Evolutionary conservation across 2,888 invertebrate species (phyloP).

Genomic region (Pyrrhia umbra): DNA sequence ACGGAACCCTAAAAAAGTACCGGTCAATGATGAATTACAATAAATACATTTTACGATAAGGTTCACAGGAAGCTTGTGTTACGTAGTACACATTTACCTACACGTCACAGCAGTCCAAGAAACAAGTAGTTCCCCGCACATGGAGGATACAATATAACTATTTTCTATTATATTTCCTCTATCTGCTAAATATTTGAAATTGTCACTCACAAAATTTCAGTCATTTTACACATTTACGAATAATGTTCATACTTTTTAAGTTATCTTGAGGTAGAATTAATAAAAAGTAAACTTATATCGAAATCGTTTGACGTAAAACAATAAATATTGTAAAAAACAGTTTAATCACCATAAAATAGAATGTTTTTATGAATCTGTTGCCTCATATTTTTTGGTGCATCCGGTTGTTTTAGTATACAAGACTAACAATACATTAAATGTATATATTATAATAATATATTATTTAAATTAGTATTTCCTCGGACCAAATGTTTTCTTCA

Average conservation of each 20-base stretch:
- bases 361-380: no score
- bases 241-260: no score
- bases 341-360: no score
- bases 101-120: constrained; percentile 23
- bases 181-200: no score
- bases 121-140: constrained; percentile 38
- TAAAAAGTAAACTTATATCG: no score
- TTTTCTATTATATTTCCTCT: not conserved
- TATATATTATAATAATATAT: not conserved
- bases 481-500: constrained; percentile 31
- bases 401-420: not conserved
- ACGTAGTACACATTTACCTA: not conserved
- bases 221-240: no score
- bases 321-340: no score
- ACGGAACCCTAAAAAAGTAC: no score
- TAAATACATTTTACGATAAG: constrained; percentile 1
- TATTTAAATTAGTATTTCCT: constrained; percentile 14
- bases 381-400: not conserved
- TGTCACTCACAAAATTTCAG: no score
- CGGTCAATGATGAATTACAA: constrained; percentile 9
- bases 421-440: not conserved
- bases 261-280: no score
- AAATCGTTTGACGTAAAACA: no score
- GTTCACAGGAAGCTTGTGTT: constrained; percentile 7
- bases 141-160: not conserved